A percentile compares a stretch with the other conserved stretches of the same genome.
Conservation (phyloP, 2,888 invertebrate species). For the Aleiodes testaceus region DNA sequence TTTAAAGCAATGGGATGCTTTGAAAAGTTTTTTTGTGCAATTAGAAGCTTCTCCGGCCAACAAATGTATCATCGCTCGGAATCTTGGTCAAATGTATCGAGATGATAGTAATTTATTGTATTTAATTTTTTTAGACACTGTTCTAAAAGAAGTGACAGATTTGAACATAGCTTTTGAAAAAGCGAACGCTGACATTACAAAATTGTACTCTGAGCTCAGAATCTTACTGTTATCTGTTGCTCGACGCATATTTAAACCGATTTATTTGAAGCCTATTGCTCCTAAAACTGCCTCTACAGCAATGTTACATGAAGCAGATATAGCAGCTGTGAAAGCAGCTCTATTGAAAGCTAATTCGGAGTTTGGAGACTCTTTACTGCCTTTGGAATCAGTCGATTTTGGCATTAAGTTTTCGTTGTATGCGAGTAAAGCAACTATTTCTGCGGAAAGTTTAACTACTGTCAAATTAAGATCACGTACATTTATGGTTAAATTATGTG, state of each 20-base stretch:
- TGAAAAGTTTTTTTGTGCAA: background rate
- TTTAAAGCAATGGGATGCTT: slow-evolving; percentile 20
- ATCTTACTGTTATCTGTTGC: background rate
- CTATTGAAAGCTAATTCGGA: slow-evolving; percentile 16
- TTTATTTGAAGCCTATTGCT: background rate
- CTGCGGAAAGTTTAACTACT: no score
- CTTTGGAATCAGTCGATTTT: slow-evolving; percentile 33
- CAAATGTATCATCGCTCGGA: background rate
- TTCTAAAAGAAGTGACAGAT: background rate
- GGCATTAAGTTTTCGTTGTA: slow-evolving; percentile 37
- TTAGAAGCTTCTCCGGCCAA: background rate
- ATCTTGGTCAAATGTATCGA: background rate
- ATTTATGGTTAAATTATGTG: no score
- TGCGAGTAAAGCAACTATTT: no score
- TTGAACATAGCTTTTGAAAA: slow-evolving; percentile 3
- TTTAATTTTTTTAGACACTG: background rate
- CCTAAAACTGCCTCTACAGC: background rate
- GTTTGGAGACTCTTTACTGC: slow-evolving; percentile 15
- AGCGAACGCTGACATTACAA: background rate
- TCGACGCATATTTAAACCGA: background rate
- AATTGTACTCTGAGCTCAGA: background rate
- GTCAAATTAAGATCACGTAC: no score
- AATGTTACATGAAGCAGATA: slow-evolving; percentile 12
- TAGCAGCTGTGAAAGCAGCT: slow-evolving; percentile 8
- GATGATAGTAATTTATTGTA: background rate